Conservation (phyloP, 1,140 invertebrate genomes). For the Musca domestica region DNA sequence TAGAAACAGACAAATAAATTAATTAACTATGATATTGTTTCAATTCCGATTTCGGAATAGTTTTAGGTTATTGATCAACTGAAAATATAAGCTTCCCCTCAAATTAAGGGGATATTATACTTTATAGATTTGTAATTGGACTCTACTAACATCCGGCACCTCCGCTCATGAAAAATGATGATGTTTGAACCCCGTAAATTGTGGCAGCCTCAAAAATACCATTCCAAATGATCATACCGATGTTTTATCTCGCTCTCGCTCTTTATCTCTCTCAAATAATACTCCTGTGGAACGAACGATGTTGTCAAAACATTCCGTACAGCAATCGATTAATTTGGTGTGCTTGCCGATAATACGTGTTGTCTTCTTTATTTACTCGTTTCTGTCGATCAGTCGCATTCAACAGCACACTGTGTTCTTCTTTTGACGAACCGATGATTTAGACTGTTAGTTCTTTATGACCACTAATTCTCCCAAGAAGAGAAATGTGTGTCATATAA, state of each 20-base stretch:
- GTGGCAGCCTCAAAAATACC: conserved; percentile 55
- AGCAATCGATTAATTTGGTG: neutral
- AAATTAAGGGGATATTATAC: too few relatives aligned
- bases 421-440: neutral
- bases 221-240: conserved; percentile 52
- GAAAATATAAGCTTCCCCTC: too few relatives aligned
- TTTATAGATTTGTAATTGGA: too few relatives aligned
- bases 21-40: too few relatives aligned
- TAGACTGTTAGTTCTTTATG: too few relatives aligned
- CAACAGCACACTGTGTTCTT: neutral
- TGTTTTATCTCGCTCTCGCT: conserved; percentile 3
- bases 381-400: neutral
- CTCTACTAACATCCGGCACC: conserved; percentile 45
- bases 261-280: neutral
- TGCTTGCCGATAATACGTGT: neutral
- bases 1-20: too few relatives aligned
- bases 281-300: neutral
- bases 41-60: too few relatives aligned
- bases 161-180: conserved; percentile 45
- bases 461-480: too few relatives aligned
- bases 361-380: neutral
- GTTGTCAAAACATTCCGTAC: neutral
- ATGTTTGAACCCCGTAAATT: conserved; percentile 50
- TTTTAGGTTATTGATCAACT: too few relatives aligned
- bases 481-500: too few relatives aligned